Percentiles rank a stretch among this genome's conserved stretches.
Conservation (phyloP, 2,113 vertebrate species). For the Erythrocercus mccallii region DNA sequence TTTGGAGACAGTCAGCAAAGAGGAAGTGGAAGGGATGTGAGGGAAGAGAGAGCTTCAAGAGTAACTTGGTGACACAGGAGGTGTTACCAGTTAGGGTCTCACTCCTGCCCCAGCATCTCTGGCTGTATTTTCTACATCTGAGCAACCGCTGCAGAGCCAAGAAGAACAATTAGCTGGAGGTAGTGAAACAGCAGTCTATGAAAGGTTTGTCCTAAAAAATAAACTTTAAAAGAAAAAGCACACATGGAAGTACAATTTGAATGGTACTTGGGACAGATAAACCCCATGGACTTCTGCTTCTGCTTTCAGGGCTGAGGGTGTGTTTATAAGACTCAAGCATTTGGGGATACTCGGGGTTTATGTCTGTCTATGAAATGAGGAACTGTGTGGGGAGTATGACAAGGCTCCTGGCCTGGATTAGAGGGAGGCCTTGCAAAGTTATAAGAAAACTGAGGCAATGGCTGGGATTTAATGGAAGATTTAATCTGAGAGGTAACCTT, state of each 20-base stretch:
- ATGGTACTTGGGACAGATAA: neutral
- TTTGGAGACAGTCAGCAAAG: neutral
- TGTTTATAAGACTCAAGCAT: too few relatives aligned
- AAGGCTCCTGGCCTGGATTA: neutral
- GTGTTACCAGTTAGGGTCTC: neutral
- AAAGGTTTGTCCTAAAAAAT: neutral
- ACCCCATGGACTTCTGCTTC: neutral
- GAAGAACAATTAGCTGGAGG: neutral
- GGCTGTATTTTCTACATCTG: neutral
- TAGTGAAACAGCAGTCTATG: neutral
- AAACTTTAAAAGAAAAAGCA: neutral
- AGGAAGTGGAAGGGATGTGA: neutral
- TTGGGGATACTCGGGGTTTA: rapidly evolving
- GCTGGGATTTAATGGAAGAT: slow-evolving; percentile 19
- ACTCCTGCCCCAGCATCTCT: neutral
- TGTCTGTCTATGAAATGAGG: neutral
- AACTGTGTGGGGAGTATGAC: neutral
- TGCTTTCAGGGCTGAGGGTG: neutral
- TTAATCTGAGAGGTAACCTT: slow-evolving; percentile 14
- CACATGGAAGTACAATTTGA: neutral
- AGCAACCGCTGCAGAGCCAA: neutral
- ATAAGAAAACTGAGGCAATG: neutral
- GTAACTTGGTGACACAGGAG: neutral
- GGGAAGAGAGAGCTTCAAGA: neutral
- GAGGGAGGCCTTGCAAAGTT: neutral